These are phyloP conservation scores for Rallus limicola DNA, from an alignment of 2,113 vertebrate genomes.

Conservation along the genomic window DNA sequence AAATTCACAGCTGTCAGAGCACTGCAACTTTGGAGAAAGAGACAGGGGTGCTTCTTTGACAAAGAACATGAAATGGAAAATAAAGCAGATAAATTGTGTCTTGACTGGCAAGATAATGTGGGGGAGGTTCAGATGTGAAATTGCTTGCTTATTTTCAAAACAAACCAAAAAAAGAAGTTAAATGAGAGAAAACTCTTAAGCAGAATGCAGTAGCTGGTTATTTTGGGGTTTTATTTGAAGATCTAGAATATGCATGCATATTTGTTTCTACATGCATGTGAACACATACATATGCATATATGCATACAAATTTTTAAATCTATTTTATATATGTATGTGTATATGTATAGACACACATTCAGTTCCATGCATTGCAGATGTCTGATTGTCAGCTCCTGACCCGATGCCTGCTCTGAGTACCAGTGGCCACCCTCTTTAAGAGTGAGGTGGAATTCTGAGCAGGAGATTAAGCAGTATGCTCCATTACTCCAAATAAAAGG, in stretches of 20 bases:
- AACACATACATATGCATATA: background rate
- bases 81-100: background rate
- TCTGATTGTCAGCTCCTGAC: background rate
- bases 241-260: background rate
- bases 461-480: background rate
- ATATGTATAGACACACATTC: background rate
- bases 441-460: background rate
- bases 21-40: background rate
- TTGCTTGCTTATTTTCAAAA: background rate
- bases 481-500: background rate
- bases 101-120: background rate
- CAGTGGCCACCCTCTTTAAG: background rate
- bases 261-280: background rate
- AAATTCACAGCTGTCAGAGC: background rate
- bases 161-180: background rate
- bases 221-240: background rate
- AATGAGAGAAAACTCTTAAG: background rate
- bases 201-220: background rate
- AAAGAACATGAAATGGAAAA: background rate
- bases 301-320: background rate
- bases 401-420: background rate
- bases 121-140: background rate
- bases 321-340: background rate
- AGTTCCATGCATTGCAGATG: background rate
- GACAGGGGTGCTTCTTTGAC: background rate